These are phyloP conservation scores for Lamellibrachia luymesi DNA, from an alignment of 1,140 invertebrate species.

Conservation along the genomic window DNA sequence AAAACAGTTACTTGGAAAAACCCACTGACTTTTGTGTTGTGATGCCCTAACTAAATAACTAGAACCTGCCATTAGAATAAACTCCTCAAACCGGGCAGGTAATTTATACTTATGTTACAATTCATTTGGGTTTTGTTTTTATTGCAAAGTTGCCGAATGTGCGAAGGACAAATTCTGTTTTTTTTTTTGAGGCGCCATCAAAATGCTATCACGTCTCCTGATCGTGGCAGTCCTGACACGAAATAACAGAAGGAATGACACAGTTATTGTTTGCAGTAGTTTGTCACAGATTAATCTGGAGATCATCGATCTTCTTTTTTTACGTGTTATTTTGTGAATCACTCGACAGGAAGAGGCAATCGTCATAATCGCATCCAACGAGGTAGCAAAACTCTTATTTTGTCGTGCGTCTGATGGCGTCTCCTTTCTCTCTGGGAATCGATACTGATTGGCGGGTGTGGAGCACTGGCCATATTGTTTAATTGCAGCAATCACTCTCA, in stretches of 20 bases:
- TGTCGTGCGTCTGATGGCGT: background rate
- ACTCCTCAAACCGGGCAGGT: background rate
- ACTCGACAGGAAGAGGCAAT: background rate
- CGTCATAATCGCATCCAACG: background rate
- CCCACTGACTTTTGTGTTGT: background rate
- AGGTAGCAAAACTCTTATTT: background rate
- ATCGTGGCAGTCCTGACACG: background rate
- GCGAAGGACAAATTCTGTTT: background rate
- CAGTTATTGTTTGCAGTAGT: background rate
- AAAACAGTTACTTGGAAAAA: background rate
- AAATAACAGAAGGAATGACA: background rate
- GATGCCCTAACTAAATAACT: background rate
- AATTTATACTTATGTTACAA: background rate
- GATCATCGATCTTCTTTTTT: background rate
- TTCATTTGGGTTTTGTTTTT: background rate
- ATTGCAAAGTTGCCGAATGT: background rate
- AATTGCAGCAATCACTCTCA: background rate
- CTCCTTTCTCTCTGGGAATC: background rate
- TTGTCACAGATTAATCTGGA: background rate
- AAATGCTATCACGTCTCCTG: background rate
- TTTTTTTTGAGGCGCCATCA: background rate
- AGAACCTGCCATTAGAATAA: background rate
- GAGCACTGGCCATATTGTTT: background rate
- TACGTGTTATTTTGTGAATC: background rate
- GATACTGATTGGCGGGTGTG: background rate